These are phyloP conservation scores for Aleiodes leptofemur DNA, from an alignment of 2,888 invertebrate genomes.

Conservation along the genomic window DNA sequence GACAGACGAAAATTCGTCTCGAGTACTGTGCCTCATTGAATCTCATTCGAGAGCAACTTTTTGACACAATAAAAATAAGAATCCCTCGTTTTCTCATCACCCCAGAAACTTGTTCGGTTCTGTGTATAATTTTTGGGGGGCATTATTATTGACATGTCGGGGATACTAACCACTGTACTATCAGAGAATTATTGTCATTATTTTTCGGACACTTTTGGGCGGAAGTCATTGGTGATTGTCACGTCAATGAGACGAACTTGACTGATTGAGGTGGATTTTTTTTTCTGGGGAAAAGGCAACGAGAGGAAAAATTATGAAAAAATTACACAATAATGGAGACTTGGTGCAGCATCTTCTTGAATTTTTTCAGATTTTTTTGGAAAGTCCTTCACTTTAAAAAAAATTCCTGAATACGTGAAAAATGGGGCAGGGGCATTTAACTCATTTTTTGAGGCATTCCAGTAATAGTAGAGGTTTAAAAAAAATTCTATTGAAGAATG, in stretches of 20 bases:
- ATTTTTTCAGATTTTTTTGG: no score
- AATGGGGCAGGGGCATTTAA: background rate
- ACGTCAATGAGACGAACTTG: no score
- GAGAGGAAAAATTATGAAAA: background rate
- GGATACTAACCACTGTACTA: background rate
- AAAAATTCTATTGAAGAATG: conserved; percentile 7
- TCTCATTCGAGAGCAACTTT: conserved; percentile 16
- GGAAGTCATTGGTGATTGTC: no score
- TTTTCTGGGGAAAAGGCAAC: no score
- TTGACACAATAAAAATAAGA: conserved; percentile 18
- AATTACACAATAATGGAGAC: no score
- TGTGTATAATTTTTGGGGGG: no score
- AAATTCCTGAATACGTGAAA: background rate
- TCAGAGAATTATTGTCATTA: no score
- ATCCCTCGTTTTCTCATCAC: conserved; percentile 17
- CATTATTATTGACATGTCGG: background rate
- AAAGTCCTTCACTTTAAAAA: background rate
- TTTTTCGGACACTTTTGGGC: no score
- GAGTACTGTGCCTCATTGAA: conserved; percentile 54
- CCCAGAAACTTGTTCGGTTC: background rate
- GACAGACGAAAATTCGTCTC: conserved; percentile 59
- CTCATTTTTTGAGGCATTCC: background rate
- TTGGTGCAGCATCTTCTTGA: no score
- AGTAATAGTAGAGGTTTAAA: conserved; percentile 23
- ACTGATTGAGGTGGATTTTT: no score